Base-by-base conservation (phyloP, 2,113 vertebrate species). In the Penelope pileata region DNA sequence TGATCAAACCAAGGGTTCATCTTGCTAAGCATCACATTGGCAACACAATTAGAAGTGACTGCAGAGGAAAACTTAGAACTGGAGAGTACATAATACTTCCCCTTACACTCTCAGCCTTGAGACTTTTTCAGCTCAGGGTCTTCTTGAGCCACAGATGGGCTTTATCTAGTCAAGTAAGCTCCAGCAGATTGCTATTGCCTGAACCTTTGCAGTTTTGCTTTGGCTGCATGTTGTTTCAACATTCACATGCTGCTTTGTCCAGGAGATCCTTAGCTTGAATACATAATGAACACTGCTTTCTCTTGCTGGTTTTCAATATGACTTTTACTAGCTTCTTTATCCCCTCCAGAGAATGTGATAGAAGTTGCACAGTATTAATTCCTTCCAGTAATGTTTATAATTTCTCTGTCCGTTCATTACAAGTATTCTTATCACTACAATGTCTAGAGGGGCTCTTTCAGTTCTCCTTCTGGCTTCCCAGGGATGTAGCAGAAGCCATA, bases 21-120 rank as follows among this genome's bases (percentile, higher is more conserved):
- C 59, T 81, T 1, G 0, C 34, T 72, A 42, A 63, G 29, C 36
- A 82, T 12, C 53, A 21, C 0, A 0, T 62, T 77, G 77, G 47
- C 32, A 67, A 26, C 4, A n/a, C 30, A 47, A 54, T 76, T 16
- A 42, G 29, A 77, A 77, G 42, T 6, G 18, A 47, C 15, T 22
- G 15, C n/a, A 73, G 30, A 53, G n/a, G 24, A 47, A 58, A 73
- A 3, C 34, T 85, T 32, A 21, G 24, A 56, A 32, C 21, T 13
- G 21, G 10, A 9, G 36, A 36, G 23, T 10, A 81, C 1, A 2
- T 27, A 50, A 42, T 29, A 8, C 7, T 68, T 51, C 26, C 29
- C 29, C 51, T 62, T 62, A 32, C 6, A 7, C 36, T 48, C 43
- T 38, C 9, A 50, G 17, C 7, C 36, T 34, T 36, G 34, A 45